A percentile compares a stretch with the other conserved stretches of the same genome.
Evolutionary conservation across 1,140 invertebrate species (phyloP).

Genomic region (Bombus ignitus): DNA sequence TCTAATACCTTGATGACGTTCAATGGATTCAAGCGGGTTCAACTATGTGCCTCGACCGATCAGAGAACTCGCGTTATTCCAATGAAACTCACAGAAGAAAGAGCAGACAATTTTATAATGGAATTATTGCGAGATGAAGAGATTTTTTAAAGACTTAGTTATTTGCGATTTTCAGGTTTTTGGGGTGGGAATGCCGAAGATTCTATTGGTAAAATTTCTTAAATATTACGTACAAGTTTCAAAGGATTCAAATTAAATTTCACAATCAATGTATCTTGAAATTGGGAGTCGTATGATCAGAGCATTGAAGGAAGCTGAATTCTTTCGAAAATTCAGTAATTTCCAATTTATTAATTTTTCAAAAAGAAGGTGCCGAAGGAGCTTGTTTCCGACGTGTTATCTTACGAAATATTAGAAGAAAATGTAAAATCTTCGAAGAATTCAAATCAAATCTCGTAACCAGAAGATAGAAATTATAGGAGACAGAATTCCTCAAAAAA

Average conservation of each 20-base stretch:
- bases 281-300: too few relatives aligned
- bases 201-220: too few relatives aligned
- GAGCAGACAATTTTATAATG: background rate
- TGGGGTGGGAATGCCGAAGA: too few relatives aligned
- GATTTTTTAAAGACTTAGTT: background rate
- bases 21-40: constrained; percentile 36
- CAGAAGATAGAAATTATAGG: background rate
- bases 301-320: too few relatives aligned
- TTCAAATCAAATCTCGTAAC: background rate
- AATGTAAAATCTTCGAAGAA: background rate
- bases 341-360: too few relatives aligned
- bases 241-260: too few relatives aligned
- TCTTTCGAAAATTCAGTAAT: too few relatives aligned
- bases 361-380: too few relatives aligned
- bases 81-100: constrained; percentile 1
- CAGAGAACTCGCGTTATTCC: background rate
- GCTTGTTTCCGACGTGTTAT: too few relatives aligned
- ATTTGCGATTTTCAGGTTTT: background rate
- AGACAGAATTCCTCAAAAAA: background rate
- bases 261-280: too few relatives aligned
- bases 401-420: background rate
- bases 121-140: background rate
- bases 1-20: constrained; percentile 44
- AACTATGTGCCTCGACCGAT: background rate
- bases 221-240: too few relatives aligned